Percentiles rank a stretch among this genome's conserved stretches.
Evolutionary conservation across 2,113 vertebrate species (phyloP).

Genomic region (Atlantisia rogersi): DNA sequence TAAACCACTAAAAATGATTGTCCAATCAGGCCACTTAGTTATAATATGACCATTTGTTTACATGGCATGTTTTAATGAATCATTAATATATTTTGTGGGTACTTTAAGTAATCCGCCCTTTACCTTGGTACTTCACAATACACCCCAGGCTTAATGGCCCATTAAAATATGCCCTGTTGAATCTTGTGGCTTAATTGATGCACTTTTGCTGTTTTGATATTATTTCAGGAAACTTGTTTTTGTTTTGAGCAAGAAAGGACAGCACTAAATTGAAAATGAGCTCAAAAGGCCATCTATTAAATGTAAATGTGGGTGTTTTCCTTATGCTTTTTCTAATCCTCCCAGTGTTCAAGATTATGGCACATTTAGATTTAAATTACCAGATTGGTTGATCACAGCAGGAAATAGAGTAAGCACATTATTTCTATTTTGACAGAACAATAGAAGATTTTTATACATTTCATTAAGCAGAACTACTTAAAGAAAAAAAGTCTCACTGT

Average conservation of each 20-base stretch:
- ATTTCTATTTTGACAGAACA: constrained; percentile 70
- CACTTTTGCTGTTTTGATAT: constrained; percentile 26
- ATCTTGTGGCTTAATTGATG: constrained; percentile 57
- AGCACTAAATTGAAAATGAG: constrained; percentile 46
- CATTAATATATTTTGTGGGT: constrained; percentile 50
- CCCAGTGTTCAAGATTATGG: constrained; percentile 55
- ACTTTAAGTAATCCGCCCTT: constrained; percentile 36
- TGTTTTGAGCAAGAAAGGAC: constrained; percentile 46
- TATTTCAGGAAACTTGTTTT: constrained; percentile 46
- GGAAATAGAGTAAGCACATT: constrained; percentile 67
- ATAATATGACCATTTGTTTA: constrained; percentile 15
- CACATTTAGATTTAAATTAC: constrained; percentile 72
- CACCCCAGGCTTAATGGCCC: constrained; percentile 40
- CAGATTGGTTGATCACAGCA: constrained; percentile 66
- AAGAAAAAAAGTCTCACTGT: neutral
- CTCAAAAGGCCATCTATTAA: constrained; percentile 56
- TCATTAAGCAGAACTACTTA: constrained; percentile 61
- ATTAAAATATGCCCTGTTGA: constrained; percentile 53
- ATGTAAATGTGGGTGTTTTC: constrained; percentile 38
- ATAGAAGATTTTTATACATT: constrained; percentile 64
- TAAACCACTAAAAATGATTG: neutral
- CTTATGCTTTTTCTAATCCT: constrained; percentile 20
- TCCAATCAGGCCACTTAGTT: neutral
- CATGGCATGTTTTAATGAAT: constrained; percentile 39
- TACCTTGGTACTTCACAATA: constrained; percentile 24